Base-by-base conservation (phyloP, 1,140 invertebrate species). In the Mya arenaria region DNA sequence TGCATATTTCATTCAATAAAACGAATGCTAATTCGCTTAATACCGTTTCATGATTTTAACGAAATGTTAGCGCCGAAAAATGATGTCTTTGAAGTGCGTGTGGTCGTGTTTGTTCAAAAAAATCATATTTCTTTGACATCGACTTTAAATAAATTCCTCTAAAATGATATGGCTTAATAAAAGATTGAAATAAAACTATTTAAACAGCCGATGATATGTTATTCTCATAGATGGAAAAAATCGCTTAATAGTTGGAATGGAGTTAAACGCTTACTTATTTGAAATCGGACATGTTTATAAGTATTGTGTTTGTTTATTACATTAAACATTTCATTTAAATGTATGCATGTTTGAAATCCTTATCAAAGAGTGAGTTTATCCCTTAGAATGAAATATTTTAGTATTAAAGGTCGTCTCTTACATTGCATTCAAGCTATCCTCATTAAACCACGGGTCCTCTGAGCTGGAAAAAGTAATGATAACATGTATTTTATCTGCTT, bases 31-130 rank as follows among this genome's bases (percentile, higher is more conserved):
- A 52, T 52, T 52, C 48, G 48, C 48, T 2, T 52, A 52, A 52
- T 52, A 23, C 48, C 48, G 48, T 52, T 52, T 52, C 48, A 52
- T 52, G 48, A 52, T n/a, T 52, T 52, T 52, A n/a, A 52, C 48
- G 25, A 8, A 52, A 52, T 52, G 25, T n/a, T n/a, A 23, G 25
- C 48, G 17, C 25, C 48, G 19, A 13, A 52, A 52, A 52, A 17
- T 52, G 25, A 17, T 23, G 4, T 52, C 48, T 52, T 52, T 52
- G 48, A 52, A n/a, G 48, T 52, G 48, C 25, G 48, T 52, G 48
- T 52, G 48, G 48, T 52, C 48, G 48, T n/a, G 25, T 52, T 52
- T 52, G 10, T 23, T 4, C 17, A 52, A n/a, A 44, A n/a, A n/a
- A n/a, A 17, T 4, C 10, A 17, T 1, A 23, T 17, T 23, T 52